These are phyloP conservation scores for Melieria picta DNA, from an alignment of 2,888 invertebrate species.

Conservation along the genomic window DNA sequence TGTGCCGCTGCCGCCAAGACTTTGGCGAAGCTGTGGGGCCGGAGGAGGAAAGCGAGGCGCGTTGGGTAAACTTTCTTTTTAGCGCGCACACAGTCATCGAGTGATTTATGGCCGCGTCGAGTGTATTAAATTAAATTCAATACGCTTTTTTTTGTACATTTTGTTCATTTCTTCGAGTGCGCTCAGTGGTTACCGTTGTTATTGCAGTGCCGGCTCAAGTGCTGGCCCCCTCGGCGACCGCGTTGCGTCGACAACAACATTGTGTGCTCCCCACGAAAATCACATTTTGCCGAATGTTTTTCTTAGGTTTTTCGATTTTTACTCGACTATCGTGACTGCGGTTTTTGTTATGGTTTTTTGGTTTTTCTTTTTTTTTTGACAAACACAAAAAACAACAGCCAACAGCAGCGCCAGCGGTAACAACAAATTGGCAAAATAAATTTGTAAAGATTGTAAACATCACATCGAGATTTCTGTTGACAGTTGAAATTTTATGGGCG, in stretches of 20 bases:
- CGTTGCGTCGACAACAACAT: no score
- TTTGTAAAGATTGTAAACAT: slow-evolving; percentile 9
- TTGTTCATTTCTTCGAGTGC: slow-evolving; percentile 19
- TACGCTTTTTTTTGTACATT: slow-evolving; percentile 6
- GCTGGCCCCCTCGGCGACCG: no score
- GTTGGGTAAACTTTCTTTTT: not conserved
- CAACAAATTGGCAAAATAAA: slow-evolving; percentile 30
- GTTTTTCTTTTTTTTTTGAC: no score
- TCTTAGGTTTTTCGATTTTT: no score
- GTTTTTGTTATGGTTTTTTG: no score
- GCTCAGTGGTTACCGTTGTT: slow-evolving; percentile 1
- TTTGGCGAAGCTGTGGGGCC: no score
- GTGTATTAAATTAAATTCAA: slow-evolving; percentile 33
- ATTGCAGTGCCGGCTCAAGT: no score
- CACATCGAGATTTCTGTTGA: slow-evolving; percentile 22
- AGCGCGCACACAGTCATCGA: slow-evolving; percentile 7
- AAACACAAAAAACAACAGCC: not conserved
- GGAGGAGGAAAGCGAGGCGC: no score
- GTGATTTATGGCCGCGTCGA: slow-evolving; percentile 30
- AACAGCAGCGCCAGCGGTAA: not conserved
- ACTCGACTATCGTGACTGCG: no score
- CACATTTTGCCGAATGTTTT: no score
- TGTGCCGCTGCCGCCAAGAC: no score
- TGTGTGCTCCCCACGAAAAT: not conserved
- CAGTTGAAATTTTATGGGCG: slow-evolving; percentile 24